Evolutionary conservation across 2,888 invertebrate genomes (phyloP).

Genomic region (Antheraea yamamai): DNA sequence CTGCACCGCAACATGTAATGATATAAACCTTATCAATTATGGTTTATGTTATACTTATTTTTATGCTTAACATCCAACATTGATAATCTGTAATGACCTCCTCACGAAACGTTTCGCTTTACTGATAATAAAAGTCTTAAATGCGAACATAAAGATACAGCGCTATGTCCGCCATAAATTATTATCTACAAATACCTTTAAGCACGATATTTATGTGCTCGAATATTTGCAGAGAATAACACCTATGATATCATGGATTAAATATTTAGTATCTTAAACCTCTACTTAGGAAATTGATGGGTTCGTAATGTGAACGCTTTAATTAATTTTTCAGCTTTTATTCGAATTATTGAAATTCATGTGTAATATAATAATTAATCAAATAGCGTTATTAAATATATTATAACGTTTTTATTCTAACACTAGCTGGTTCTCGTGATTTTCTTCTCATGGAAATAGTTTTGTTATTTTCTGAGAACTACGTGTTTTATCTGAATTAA

Average conservation of each 20-base stretch:
- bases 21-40: too few relatives aligned
- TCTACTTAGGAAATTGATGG: neutral
- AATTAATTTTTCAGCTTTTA: neutral
- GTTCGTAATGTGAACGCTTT: neutral
- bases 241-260: neutral
- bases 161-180: slow-evolving; percentile 9
- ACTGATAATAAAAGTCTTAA: slow-evolving; percentile 14
- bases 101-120: neutral
- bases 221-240: slow-evolving; percentile 2
- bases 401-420: too few relatives aligned
- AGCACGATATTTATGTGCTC: neutral
- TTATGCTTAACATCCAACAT: neutral
- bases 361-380: too few relatives aligned
- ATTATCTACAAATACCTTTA: slow-evolving; percentile 11
- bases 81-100: neutral
- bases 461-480: too few relatives aligned
- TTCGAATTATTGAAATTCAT: neutral
- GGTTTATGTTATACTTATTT: neutral
- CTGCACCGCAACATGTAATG: too few relatives aligned
- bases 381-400: too few relatives aligned
- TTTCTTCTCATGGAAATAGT: too few relatives aligned
- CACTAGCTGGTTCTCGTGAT: too few relatives aligned
- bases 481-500: too few relatives aligned
- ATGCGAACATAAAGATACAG: slow-evolving; percentile 3
- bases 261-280: neutral